Evolutionary conservation across 2,797 vertebrate genomes (phyloP), one percentile per base, ranked within the genome.

Genomic region (Takifugu ocellatus): DNA sequence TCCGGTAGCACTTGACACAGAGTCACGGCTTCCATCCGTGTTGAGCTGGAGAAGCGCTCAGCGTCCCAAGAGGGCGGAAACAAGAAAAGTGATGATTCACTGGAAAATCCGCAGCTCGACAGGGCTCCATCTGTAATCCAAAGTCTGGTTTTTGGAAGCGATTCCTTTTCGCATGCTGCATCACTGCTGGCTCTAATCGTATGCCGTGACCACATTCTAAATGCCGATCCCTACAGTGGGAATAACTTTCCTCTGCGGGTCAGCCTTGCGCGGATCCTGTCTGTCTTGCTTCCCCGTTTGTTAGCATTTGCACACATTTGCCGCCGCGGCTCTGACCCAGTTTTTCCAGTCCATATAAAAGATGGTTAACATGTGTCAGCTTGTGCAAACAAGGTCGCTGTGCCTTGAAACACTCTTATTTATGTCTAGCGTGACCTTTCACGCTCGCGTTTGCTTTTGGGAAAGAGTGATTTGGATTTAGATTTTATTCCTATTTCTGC

Each of bases 301-400:
- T 76, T 64, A 52, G 75, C 54, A 33, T 51, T 50, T 9, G 62
- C 57, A 59, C 72, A 72, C 64, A 68, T 66, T 80, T 39, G 56
- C 69, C 64, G 45, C 61, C 43, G 47, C 61, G 58, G 21, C 42
- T 66, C 66, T 84, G 84, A 84, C 83, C 84, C 78, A 87, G 65
- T 83, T 86, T 85, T 79, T 78, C 65, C 71, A 77, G 66, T 58
- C 74, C 61, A 65, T 72, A 81, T 76, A 84, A 82, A 83, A 78
- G 79, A 88, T 66, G 70, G 69, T 70, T 70, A 85, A 83, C 81
- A 79, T 75, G 72, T 84, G 76, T 83, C 79, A 83, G 80, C 83
- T 61, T 75, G 68, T 78, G 74, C 78, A 84, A 87, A 84, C 74
- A 84, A 75, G 67, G 70, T 71, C 69, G 60, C 57, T 52, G 56